Evolutionary conservation across 2,888 invertebrate species (phyloP), one percentile per base, ranked within the genome.

Genomic region (Drosophila tanythrix): DNA sequence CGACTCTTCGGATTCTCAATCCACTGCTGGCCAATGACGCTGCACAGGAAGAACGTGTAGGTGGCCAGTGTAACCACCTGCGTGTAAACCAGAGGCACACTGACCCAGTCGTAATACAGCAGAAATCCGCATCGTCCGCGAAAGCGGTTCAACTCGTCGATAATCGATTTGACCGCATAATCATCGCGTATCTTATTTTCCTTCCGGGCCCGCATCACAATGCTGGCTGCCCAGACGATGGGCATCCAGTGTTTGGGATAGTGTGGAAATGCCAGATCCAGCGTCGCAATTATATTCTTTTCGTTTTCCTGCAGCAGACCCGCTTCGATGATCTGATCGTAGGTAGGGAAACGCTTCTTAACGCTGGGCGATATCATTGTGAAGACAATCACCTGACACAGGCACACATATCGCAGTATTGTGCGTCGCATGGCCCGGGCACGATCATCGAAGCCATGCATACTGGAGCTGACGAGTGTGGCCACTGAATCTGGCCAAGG

Each of bases 231-330:
- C 98, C 98, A 98, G 13, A 97, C 96, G 79, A 98, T 96, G 7
- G 97, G 97, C 91, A 98, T 91, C 97, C 97, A 98, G 92, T 97
- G 97, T 91, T 97, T 97, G 21, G 97, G 96, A 68, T 97, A 96
- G 75, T 96, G 95, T 0, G 97, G 97, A 91, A 97, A 97, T 89
- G 97, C 96, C 31, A 94, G 92, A 91, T 97, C 96, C 82, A 98
- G 93, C 83, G 95, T 95, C 51, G 96, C 95, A 72, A 98, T 95
- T 64, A 98, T 97, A 13, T 93, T 93, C 89, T 96, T 95, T 92
- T 98, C 98, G 90, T 96, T 97, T 66, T 96, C 96, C 64, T 96
- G 94, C 65, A 98, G 92, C 25, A 98, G 93, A 74, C 97, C 97
- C 10, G 97, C 96, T 74, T 97, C 97, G 3, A 97, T 96, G 68